Evolutionary conservation across 37 sponge, comb jelly and placozoan species (phyloP).

Genomic region (Mnemiopsis leidyi): DNA sequence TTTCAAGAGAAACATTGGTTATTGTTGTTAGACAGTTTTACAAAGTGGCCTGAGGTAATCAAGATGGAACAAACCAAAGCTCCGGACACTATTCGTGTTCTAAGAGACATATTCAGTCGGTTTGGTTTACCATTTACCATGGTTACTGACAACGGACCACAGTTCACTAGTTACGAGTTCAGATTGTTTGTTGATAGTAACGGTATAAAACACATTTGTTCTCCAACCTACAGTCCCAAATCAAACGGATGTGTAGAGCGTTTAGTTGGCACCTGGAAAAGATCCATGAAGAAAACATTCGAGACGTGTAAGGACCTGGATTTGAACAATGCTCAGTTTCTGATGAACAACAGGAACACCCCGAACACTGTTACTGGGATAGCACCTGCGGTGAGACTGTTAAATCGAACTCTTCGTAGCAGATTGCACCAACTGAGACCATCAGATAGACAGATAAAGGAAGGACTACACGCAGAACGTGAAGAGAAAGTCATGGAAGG

Average conservation of each 20-base stretch:
- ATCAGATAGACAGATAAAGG: background rate
- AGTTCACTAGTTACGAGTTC: constrained; percentile 59
- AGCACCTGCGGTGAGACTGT: background rate
- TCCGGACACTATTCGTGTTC: background rate
- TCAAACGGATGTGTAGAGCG: background rate
- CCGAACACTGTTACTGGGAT: background rate
- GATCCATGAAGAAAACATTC: background rate
- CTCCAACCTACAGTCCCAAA: background rate
- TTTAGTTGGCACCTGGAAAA: background rate
- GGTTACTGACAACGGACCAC: constrained; percentile 67
- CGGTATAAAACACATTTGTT: background rate
- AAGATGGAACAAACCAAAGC: constrained; percentile 9
- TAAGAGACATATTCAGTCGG: background rate
- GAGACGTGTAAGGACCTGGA: background rate
- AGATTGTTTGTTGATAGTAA: background rate
- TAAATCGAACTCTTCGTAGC: background rate
- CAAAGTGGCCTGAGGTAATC: constrained; percentile 28
- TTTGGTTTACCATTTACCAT: background rate
- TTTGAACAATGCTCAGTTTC: background rate
- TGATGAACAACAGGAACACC: background rate
- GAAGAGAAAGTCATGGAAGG: background rate
- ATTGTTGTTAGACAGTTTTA: background rate
- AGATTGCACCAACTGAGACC: background rate
- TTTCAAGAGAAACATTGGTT: background rate
- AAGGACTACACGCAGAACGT: background rate